A percentile compares a stretch with the other conserved stretches of the same genome.
Evolutionary conservation across 2,888 invertebrate species (phyloP).

Genomic region (Sarcophaga variegata): DNA sequence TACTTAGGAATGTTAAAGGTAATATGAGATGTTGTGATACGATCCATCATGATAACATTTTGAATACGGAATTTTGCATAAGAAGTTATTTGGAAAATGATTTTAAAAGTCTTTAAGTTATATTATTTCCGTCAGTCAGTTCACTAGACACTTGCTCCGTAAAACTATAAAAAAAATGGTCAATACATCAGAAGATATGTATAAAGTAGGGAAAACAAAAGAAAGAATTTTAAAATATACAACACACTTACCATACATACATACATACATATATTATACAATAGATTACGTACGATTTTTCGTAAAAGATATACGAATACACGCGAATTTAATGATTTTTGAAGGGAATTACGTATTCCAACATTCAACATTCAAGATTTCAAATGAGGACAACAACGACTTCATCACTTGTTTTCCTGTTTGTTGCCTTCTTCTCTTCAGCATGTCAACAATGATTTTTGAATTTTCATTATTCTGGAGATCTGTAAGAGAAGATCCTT

Average conservation of each 20-base stretch:
- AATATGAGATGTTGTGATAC: slow-evolving; percentile 53
- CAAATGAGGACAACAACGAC: slow-evolving; percentile 77
- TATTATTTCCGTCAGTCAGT: slow-evolving; percentile 70
- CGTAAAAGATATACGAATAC: slow-evolving; percentile 23
- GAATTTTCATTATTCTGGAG: slow-evolving; percentile 43
- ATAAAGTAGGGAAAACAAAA: slow-evolving; percentile 21
- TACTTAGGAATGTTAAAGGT: slow-evolving; percentile 67
- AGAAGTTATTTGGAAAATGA: slow-evolving; percentile 67
- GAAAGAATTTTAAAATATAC: slow-evolving; percentile 9
- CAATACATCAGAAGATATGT: slow-evolving; percentile 14
- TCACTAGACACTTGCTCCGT: slow-evolving; percentile 27
- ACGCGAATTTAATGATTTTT: slow-evolving; percentile 47
- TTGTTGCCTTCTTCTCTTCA: slow-evolving; percentile 39
- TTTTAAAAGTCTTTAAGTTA: slow-evolving; percentile 80
- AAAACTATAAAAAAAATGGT: slow-evolving; percentile 17
- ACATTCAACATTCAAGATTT: not conserved
- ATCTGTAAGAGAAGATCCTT: slow-evolving; percentile 58
- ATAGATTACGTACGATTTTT: slow-evolving; percentile 31
- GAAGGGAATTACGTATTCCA: slow-evolving; percentile 45
- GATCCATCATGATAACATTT: slow-evolving; percentile 42
- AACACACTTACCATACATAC: too few species aligned
- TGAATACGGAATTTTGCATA: slow-evolving; percentile 54
- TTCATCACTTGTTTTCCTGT: slow-evolving; percentile 80
- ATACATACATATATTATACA: not conserved
- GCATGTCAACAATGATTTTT: slow-evolving; percentile 12